Percentiles rank a stretch among this genome's conserved stretches.
Conservation (phyloP, 2,113 vertebrate genomes). For the Perognathus longimembris region DNA sequence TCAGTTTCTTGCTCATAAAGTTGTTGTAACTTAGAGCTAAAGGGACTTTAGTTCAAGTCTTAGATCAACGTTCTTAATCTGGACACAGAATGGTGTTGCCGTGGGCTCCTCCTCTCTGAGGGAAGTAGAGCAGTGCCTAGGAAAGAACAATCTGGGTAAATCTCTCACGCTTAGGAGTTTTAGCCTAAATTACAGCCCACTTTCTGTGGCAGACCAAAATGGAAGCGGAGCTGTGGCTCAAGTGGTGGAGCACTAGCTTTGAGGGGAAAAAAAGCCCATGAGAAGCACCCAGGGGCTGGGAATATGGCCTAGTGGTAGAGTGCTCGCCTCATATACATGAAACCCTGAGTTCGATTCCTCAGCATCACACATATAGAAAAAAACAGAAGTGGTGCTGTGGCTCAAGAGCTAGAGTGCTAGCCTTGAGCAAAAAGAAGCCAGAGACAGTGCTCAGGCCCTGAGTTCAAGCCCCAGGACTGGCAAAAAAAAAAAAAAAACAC, state of each 20-base stretch:
- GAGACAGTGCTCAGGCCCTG: too few relatives aligned
- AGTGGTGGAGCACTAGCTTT: too few relatives aligned
- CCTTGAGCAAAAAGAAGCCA: too few relatives aligned
- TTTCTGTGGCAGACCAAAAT: neutral
- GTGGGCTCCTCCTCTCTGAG: neutral
- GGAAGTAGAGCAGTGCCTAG: neutral
- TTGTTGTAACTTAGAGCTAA: neutral
- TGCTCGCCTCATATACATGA: too few relatives aligned
- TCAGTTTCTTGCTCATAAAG: neutral
- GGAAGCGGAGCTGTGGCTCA: neutral
- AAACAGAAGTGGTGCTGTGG: neutral
- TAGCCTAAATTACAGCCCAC: neutral
- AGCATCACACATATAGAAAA: too few relatives aligned
- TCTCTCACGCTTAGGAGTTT: neutral
- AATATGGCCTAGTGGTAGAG: too few relatives aligned
- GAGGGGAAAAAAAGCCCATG: too few relatives aligned
- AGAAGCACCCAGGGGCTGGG: too few relatives aligned
- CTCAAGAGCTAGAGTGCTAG: neutral
- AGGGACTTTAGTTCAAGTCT: neutral
- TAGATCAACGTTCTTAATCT: neutral
- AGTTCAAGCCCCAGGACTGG: too few relatives aligned
- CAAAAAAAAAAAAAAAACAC: too few relatives aligned
- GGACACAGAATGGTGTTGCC: neutral
- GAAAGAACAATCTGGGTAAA: neutral
- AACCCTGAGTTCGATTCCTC: too few relatives aligned